Base-by-base conservation (phyloP, 2,113 vertebrate species). In the Narcine bancroftii region DNA sequence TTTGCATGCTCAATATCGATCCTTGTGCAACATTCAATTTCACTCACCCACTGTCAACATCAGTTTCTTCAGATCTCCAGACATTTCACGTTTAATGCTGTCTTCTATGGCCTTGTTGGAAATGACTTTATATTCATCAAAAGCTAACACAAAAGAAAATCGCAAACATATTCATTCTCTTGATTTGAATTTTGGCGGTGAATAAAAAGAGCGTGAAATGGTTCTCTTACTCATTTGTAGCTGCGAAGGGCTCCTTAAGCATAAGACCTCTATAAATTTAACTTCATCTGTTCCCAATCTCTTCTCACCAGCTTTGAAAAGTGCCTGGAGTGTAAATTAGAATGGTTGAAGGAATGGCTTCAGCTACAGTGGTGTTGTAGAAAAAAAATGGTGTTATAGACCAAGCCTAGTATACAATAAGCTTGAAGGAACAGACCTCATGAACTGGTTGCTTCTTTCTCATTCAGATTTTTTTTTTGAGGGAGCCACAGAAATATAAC, bases 291-390 rank as follows among this genome's bases (percentile, higher is more conserved):
- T 97, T 33, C 97, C 96, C 96, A 97, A 97, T 92, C 93, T 96
- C 93, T 98, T 97, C 94, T 98, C 96, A 0, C 97, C 97, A 3
- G 97, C 97, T 10, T 96, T 94, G 39, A 97, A 98, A 72, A 98
- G 94, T 42, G 94, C 93, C 96, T 98, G 93, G 0, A 11, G 6
- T 29, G n/a, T 53, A 92, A 45, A 89, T 89, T 21, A 26, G 65
- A 71, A 91, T 65, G 72, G 50, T 75, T 47, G 71, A 63, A 91
- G 13, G 11, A 60, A 63, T 33, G 56, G 15, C 15, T 56, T n/a
- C 81, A 63, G 15, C 56, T 87, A 11, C 33, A 87, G 81, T 87
- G 29, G 77, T n/a, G n/a, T 50, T 33, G 29, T 29, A 33, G 1
- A 36, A 39, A 39, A 39, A 75, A 75, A 13, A 39, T 39, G 13